A percentile compares a stretch with the other conserved stretches of the same genome.
phyloP scores from a whole-genome alignment of 2,797 vertebrate species.

The Chaunax sp. region DNA sequence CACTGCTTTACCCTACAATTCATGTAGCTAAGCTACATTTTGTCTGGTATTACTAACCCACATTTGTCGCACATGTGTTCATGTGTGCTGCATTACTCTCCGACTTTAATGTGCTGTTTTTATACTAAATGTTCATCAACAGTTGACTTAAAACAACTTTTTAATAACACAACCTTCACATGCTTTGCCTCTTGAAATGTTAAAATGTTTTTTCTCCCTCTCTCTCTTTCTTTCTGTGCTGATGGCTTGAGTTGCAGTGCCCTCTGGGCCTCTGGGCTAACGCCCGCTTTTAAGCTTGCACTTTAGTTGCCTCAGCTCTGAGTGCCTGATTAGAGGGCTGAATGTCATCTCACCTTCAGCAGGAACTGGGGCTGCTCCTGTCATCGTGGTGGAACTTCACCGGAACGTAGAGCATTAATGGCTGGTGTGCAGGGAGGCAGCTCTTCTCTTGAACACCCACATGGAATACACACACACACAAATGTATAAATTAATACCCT shows the following conservation, averaged over 20 bases:
- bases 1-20: neutral
- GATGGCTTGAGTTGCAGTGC: slow-evolving; percentile 6
- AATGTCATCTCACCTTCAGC: slow-evolving; percentile 20
- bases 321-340: slow-evolving; percentile 32
- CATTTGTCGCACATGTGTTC: neutral
- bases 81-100: neutral
- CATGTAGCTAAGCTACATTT: neutral
- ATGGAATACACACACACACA: neutral
- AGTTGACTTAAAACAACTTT: slow-evolving; percentile 6
- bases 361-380: slow-evolving; percentile 4
- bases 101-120: slow-evolving; percentile 9
- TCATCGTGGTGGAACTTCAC: neutral
- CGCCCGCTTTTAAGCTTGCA: slow-evolving; percentile 42
- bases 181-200: slow-evolving; percentile 11
- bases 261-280: slow-evolving; percentile 29
- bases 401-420: neutral
- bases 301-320: slow-evolving; percentile 38
- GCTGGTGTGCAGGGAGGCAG: too few species aligned
- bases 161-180: slow-evolving; percentile 12
- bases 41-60: neutral
- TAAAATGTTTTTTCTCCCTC: slow-evolving; percentile 4
- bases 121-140: slow-evolving; percentile 11
- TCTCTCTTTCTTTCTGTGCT: neutral
- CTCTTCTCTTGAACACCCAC: neutral
- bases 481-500: neutral